phyloP scores from a whole-genome alignment of 2,888 invertebrate species.

The Apeira syringaria region DNA sequence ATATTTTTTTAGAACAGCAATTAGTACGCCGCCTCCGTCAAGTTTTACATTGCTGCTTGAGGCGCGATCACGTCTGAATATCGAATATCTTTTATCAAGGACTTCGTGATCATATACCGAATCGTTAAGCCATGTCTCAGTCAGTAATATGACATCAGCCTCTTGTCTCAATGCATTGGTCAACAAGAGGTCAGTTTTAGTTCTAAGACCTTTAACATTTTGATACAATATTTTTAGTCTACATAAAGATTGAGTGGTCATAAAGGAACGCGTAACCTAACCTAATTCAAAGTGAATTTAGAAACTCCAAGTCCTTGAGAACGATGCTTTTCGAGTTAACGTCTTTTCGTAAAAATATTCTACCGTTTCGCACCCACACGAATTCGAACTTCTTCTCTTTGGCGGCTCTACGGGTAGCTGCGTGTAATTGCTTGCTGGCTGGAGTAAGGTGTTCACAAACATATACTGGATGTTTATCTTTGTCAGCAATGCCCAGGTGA shows the following conservation, averaged over 20 bases:
- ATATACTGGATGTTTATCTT: not conserved
- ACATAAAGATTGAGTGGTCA: no score
- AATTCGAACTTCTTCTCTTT: not conserved
- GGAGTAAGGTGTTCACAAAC: not conserved
- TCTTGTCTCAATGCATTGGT: not conserved
- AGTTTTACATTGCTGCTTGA: not conserved
- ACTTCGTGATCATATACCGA: conserved; percentile 11
- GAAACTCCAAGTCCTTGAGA: no score
- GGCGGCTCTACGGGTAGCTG: not conserved
- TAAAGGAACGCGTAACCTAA: no score
- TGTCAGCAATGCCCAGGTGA: not conserved
- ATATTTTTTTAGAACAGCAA: not conserved
- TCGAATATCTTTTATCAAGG: conserved; percentile 6
- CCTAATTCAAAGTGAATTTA: no score
- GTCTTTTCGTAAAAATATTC: no score
- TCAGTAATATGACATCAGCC: not conserved
- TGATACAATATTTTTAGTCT: not conserved
- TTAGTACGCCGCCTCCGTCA: not conserved
- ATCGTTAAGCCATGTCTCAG: conserved; percentile 11
- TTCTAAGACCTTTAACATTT: not conserved
- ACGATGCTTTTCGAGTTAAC: no score
- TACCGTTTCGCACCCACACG: not conserved
- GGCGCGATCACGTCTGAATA: conserved; percentile 8
- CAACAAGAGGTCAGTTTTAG: not conserved
- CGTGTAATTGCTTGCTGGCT: not conserved